A percentile compares a stretch with the other conserved stretches of the same genome.
Evolutionary conservation across 2,797 vertebrate species (phyloP).

Genomic region (Manis pentadactyla): DNA sequence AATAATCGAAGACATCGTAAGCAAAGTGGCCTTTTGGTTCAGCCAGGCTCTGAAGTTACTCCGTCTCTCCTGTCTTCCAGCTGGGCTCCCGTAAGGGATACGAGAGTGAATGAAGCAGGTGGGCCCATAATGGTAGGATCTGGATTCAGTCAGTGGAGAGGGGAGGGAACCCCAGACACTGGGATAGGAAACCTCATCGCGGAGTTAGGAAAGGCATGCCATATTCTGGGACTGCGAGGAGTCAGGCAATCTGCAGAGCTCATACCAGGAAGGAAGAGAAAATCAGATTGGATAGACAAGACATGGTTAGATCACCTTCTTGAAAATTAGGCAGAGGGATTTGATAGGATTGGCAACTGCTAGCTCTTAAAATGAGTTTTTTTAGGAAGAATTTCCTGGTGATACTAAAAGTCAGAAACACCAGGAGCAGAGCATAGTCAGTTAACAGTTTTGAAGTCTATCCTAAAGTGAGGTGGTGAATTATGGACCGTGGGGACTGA

Average conservation of each 20-base stretch:
- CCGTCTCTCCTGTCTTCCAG: not conserved
- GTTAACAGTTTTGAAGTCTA: not conserved
- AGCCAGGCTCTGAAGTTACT: not conserved
- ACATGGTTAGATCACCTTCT: not conserved
- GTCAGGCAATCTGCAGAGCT: not conserved
- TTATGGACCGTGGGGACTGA: not conserved
- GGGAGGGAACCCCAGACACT: not conserved
- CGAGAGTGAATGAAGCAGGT: not conserved
- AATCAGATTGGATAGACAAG: not conserved
- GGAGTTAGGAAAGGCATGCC: not conserved
- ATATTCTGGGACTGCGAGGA: not conserved
- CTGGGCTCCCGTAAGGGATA: not conserved
- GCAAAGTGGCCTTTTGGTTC: not conserved
- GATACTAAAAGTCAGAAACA: conserved; percentile 10
- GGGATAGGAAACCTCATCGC: not conserved
- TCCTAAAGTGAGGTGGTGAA: conserved; percentile 46
- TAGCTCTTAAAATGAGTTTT: not conserved
- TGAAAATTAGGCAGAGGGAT: not conserved
- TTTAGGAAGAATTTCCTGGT: not conserved
- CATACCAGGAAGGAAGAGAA: not conserved
- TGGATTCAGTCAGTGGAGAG: not conserved
- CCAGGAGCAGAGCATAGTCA: not conserved
- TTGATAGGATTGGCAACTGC: not conserved
- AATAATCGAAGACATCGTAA: not conserved
- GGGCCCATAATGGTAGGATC: not conserved